Evolutionary conservation across 2,113 vertebrate genomes (phyloP).

Genomic region (Anarrhichthys ocellatus): DNA sequence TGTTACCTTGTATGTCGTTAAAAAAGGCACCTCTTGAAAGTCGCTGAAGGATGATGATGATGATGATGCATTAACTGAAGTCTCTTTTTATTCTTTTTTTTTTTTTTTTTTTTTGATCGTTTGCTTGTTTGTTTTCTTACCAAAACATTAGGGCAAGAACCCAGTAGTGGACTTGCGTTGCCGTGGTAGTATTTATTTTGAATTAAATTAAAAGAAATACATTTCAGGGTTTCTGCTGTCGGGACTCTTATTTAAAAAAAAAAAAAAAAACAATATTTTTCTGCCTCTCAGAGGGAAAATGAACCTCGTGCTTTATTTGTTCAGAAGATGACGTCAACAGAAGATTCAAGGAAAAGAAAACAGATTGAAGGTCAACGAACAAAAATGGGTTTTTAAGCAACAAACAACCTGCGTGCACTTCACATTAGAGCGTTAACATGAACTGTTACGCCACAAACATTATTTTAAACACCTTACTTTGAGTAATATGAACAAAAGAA

Average conservation of each 20-base stretch:
- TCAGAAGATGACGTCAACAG: neutral
- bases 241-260: conserved; percentile 31
- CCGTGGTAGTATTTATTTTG: conserved; percentile 88
- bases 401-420: neutral
- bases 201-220: conserved; percentile 86
- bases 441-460: neutral
- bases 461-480: neutral
- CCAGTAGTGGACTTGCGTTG: conserved; percentile 82
- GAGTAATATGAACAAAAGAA: neutral
- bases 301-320: neutral
- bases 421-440: neutral
- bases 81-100: conserved; percentile 57
- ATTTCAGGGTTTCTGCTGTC: conserved; percentile 75
- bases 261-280: neutral
- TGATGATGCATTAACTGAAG: conserved; percentile 75
- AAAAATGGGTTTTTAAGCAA: neutral
- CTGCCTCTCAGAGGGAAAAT: neutral
- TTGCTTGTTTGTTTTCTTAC: conserved; percentile 85
- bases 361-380: neutral
- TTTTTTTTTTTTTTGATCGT: conserved; percentile 65
- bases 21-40: conserved; percentile 71
- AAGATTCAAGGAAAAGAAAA: neutral
- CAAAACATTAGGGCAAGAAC: conserved; percentile 83
- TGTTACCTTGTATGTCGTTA: conserved; percentile 70
- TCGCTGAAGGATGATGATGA: conserved; percentile 65